Percentiles rank a stretch among this genome's conserved stretches.
These are phyloP conservation scores for Sebastes diaconus DNA, from an alignment of 2,797 vertebrate genomes.

Conservation along the genomic window DNA sequence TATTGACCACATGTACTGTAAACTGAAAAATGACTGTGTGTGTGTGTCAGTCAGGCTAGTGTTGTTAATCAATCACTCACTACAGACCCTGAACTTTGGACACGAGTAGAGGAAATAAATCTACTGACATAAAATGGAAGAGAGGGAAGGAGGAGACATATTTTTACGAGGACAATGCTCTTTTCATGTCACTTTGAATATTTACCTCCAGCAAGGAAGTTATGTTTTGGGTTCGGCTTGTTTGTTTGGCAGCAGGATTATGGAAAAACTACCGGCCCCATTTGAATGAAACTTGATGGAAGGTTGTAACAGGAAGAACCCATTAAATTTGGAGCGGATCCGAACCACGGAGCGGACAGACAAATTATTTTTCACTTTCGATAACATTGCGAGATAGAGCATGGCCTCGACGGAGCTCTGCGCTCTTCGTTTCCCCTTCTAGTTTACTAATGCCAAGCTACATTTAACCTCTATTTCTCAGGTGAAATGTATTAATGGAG, in stretches of 20 bases:
- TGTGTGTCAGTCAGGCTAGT: conserved; percentile 44
- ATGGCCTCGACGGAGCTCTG: too few species aligned
- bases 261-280: neutral
- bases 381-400: neutral
- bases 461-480: neutral
- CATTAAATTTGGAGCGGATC: neutral
- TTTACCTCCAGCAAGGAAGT: neutral
- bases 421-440: too few species aligned
- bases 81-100: conserved; percentile 75
- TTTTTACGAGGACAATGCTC: neutral
- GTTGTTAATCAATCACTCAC: conserved; percentile 73
- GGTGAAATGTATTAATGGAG: neutral
- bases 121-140: conserved; percentile 36
- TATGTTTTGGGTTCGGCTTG: neutral
- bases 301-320: neutral
- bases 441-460: neutral
- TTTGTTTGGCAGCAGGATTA: neutral
- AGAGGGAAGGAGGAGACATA: neutral
- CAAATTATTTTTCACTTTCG: neutral
- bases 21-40: conserved; percentile 56
- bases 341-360: neutral
- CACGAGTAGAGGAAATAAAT: conserved; percentile 63
- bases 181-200: neutral
- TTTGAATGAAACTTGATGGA: neutral
- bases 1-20: conserved; percentile 71